Base-by-base conservation (phyloP, 2,113 vertebrate species). In the Meles meles region DNA sequence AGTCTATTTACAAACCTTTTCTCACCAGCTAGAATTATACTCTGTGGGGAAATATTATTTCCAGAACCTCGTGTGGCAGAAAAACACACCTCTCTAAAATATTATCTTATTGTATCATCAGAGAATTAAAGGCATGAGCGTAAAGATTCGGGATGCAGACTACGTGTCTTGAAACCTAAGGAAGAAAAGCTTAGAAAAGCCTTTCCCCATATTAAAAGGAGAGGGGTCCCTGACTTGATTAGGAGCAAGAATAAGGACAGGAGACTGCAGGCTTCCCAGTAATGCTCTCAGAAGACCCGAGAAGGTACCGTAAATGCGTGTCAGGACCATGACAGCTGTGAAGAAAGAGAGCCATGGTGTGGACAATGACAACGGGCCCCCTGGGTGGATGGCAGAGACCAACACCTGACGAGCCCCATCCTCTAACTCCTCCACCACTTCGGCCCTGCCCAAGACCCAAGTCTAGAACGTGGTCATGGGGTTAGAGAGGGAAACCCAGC, bases 281-380 rank as follows among this genome's bases (percentile, higher is more conserved):
- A 20, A 29, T 15, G 37, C 23, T 7, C 1, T 15, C 7, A 21
- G 79, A 79, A 42, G 25, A 27, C 15, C 10, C 0, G 52, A 84
- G 59, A 69, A 82, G 49, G 13, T 1, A 39, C 3, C 15, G 2
- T 7, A 7, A 17, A 12, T 57, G n/a, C 9, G 21, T 1, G 31
- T 31, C 17, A 39, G 63, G 83, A 47, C 23, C 42, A 2, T 4
- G 12, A n/a, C 1, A 31, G 15, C 11, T 34, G 7, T 44, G 27
- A 9, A 72, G 7, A 55, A 55, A 37, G 61, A 6, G 5, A 21
- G 34, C 5, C 1, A 31, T 10, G 71, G 71, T 17, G 39, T 1
- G 18, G 34, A 37, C 59, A 2, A 1, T 47, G 29, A 8, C 44
- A 65, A 63, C 0, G 13, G 27, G 61, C 1, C 37, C 2, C 9